These are phyloP conservation scores for Condylura cristata DNA, from an alignment of 2,113 vertebrate species.

Conservation along the genomic window DNA sequence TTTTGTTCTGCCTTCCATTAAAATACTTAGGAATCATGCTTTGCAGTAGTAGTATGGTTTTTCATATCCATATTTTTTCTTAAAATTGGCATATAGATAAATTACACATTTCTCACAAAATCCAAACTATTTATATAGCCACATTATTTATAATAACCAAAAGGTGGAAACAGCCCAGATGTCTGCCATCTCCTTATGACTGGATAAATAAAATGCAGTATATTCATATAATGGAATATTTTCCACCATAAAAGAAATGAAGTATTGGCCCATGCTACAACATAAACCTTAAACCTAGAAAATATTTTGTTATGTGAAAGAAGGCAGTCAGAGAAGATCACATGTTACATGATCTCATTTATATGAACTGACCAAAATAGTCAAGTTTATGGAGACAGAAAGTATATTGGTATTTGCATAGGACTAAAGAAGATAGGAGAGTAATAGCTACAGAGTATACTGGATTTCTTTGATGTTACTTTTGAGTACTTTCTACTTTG, in stretches of 20 bases:
- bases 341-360: neutral
- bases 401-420: neutral
- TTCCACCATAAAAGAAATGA: neutral
- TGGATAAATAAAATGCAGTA: neutral
- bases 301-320: neutral
- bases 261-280: neutral
- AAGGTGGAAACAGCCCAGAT: neutral
- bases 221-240: neutral
- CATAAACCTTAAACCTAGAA: neutral
- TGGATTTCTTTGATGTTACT: neutral
- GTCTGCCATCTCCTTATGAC: neutral
- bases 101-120: neutral
- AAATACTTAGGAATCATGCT: slow-evolving; percentile 25
- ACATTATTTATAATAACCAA: neutral
- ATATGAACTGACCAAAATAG: neutral
- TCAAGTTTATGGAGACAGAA: neutral
- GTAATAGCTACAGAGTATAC: neutral
- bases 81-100: slow-evolving; percentile 30
- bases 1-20: neutral
- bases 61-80: neutral
- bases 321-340: neutral
- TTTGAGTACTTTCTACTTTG: neutral
- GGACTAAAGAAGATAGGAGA: neutral
- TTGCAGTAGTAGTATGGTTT: neutral
- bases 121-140: neutral